phyloP scores from a whole-genome alignment of 30 jellyfish, hydroid and myxozoan genomes.

The Turritopsis rubra region DNA sequence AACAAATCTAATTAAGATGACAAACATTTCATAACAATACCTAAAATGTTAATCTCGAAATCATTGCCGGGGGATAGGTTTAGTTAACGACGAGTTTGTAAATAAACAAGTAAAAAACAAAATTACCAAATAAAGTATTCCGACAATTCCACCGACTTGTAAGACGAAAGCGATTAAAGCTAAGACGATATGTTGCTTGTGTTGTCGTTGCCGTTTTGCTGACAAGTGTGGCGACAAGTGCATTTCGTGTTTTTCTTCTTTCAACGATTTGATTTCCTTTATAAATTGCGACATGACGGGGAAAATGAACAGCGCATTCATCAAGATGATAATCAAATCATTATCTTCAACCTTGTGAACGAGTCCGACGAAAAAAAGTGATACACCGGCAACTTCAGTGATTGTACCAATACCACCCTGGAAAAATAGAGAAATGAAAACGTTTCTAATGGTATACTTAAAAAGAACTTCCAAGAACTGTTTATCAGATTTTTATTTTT shows the following conservation, averaged over 20 bases:
- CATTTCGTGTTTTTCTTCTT: slow-evolving; percentile 33
- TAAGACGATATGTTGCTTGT: slow-evolving; percentile 45
- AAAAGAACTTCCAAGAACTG: neutral
- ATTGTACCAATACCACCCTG: slow-evolving; percentile 78
- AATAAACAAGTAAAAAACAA: neutral
- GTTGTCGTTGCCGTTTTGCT: slow-evolving; percentile 44
- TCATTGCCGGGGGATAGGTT: no score
- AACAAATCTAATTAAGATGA: neutral
- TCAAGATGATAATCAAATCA: slow-evolving; percentile 52
- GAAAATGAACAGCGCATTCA: slow-evolving; percentile 75
- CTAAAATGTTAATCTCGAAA: neutral
- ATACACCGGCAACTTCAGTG: slow-evolving; percentile 75
- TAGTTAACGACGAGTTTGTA: no score
- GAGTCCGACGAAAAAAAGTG: slow-evolving; percentile 67
- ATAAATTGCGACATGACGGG: slow-evolving; percentile 85
- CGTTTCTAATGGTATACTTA: neutral
- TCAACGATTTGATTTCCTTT: slow-evolving; percentile 53
- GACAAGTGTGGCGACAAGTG: slow-evolving; percentile 19
- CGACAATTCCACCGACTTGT: slow-evolving; percentile 79
- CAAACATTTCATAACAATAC: neutral
- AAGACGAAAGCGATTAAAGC: slow-evolving; percentile 66
- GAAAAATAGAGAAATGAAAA: neutral
- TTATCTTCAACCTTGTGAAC: slow-evolving; percentile 50
- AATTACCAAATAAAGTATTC: slow-evolving; percentile 69
- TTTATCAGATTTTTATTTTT: no score